phyloP scores from a whole-genome alignment of 2,113 vertebrate species.

The Urocitellus parryii region DNA sequence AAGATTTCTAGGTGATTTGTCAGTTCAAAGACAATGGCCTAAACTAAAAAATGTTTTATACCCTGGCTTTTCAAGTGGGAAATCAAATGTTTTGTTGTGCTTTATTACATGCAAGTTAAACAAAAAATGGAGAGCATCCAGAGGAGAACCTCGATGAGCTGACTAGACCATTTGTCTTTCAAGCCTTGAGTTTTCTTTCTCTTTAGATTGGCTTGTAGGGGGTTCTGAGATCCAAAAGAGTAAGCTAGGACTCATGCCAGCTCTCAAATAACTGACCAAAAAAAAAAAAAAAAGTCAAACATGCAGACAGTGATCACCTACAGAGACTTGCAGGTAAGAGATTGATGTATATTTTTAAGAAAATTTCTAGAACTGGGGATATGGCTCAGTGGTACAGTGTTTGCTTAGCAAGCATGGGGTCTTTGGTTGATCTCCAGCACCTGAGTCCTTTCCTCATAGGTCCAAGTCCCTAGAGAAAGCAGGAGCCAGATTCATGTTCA shows the following conservation, averaged over 20 bases:
- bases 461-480: not conserved
- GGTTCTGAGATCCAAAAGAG: not conserved
- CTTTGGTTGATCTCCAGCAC: not conserved
- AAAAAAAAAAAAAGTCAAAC: not conserved
- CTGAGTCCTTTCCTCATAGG: not conserved
- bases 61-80: not conserved
- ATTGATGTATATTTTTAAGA: not conserved
- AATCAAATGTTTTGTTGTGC: not conserved
- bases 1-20: not conserved
- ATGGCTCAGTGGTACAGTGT: not conserved
- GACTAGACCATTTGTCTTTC: not conserved
- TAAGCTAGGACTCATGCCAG: not conserved
- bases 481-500: not conserved
- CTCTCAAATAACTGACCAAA: not conserved
- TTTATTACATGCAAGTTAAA: not conserved
- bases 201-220: not conserved
- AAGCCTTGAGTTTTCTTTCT: not conserved
- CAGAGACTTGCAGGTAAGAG: not conserved
- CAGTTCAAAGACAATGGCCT: not conserved
- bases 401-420: not conserved
- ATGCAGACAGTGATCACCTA: not conserved
- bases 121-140: not conserved
- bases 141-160: not conserved
- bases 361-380: not conserved
- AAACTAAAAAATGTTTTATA: slow-evolving; percentile 17